Percentiles rank a stretch among this genome's conserved stretches.
Conservation (phyloP, 1,140 invertebrate genomes). For the Pseudomyrmex sp. region DNA sequence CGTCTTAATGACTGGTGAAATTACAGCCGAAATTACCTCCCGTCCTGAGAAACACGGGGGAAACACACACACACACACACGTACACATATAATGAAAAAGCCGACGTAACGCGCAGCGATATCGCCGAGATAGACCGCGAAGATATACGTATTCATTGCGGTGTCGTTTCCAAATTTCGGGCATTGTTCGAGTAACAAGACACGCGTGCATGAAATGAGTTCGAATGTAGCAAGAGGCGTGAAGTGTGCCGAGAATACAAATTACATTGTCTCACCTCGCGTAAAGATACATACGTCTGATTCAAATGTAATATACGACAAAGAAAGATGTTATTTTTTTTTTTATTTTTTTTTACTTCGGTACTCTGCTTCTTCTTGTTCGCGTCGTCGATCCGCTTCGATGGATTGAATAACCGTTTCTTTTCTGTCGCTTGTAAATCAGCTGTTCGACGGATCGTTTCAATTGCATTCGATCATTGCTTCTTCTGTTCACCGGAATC, state of each 20-base stretch:
- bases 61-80: too few species aligned
- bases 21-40: slow-evolving; percentile 69
- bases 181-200: slow-evolving; percentile 33
- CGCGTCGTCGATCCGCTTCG: slow-evolving; percentile 57
- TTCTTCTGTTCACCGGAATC: slow-evolving; percentile 50
- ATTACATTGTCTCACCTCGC: slow-evolving; percentile 3
- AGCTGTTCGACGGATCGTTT: slow-evolving; percentile 45
- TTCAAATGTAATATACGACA: slow-evolving; percentile 8
- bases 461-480: slow-evolving; percentile 62
- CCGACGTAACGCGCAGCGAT: slow-evolving; percentile 6
- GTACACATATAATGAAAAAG: slow-evolving; percentile 35
- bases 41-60: slow-evolving; percentile 58
- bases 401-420: slow-evolving; percentile 42
- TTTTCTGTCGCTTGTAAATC: slow-evolving; percentile 56
- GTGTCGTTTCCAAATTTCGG: slow-evolving; percentile 63
- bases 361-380: slow-evolving; percentile 43
- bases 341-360: slow-evolving; percentile 30
- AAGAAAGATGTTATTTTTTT: slow-evolving; percentile 12
- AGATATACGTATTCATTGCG: slow-evolving; percentile 50
- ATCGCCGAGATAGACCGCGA: slow-evolving; percentile 39
- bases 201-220: slow-evolving; percentile 10
- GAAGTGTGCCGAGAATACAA: slow-evolving; percentile 7
- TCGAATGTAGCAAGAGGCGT: slow-evolving; percentile 12
- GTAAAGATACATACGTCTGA: not conserved
- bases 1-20: slow-evolving; percentile 69